A percentile compares a stretch with the other conserved stretches of the same genome.
These are phyloP conservation scores for Hydractinia symbiolongicarpus DNA, from an alignment of 30 jellyfish, hydroid and myxozoan genomes.

Conservation along the genomic window DNA sequence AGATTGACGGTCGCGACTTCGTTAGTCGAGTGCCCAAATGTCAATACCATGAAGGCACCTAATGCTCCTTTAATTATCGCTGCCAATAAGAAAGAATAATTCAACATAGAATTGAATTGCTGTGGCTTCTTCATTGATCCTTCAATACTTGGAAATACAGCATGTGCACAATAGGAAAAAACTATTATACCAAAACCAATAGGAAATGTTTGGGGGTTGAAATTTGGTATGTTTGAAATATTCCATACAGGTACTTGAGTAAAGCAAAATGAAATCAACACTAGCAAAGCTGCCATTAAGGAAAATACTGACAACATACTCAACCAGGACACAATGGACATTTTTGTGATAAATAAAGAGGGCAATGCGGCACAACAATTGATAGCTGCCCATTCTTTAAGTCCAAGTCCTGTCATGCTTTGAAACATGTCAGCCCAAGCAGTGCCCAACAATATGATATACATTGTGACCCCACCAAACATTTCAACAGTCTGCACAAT, in stretches of 20 bases:
- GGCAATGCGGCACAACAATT: conserved; percentile 70
- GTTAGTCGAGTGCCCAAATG: conserved; percentile 64
- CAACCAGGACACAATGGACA: conserved; percentile 93
- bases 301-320: conserved; percentile 82
- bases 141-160: conserved; percentile 96
- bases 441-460: conserved; percentile 60
- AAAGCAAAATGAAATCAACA: conserved; percentile 64
- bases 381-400: conserved; percentile 87
- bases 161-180: conserved; percentile 94
- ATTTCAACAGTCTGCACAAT: conserved; percentile 68
- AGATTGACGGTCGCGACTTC: conserved; percentile 88
- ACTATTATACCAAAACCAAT: conserved; percentile 91
- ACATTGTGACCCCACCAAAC: conserved; percentile 95
- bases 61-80: conserved; percentile 70
- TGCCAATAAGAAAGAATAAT: conserved; percentile 79
- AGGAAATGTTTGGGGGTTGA: conserved; percentile 83
- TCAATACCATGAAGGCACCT: conserved; percentile 85
- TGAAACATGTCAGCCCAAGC: conserved; percentile 66
- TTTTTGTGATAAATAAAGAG: conserved; percentile 67
- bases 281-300: conserved; percentile 66
- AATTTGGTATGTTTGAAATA: conserved; percentile 62
- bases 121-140: conserved; percentile 85
- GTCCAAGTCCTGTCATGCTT: conserved; percentile 58
- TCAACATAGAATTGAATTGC: conserved; percentile 66
- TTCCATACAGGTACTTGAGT: conserved; percentile 61